Evolutionary conservation across 2,888 invertebrate species (phyloP).

Genomic region (Trissolcus japonicus): DNA sequence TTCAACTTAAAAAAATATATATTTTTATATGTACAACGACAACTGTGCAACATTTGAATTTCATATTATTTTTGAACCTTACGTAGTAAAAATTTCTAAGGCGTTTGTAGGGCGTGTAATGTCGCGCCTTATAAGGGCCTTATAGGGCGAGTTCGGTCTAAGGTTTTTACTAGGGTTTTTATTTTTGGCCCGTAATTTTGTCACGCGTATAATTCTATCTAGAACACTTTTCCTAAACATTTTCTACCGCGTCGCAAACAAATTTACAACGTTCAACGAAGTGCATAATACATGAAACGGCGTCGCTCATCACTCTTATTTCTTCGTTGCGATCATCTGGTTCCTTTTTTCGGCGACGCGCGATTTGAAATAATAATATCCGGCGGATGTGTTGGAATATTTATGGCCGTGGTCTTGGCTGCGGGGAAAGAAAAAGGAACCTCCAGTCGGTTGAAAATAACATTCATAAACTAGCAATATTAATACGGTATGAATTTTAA

Average conservation of each 20-base stretch:
- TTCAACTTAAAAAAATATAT: no score
- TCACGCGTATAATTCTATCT: not conserved
- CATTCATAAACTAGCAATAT: constrained; percentile 3
- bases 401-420: not conserved
- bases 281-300: constrained; percentile 11
- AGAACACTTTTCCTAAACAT: constrained; percentile 7
- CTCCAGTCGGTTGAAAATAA: not conserved
- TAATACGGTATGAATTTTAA: constrained; percentile 21
- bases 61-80: no score
- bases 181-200: no score
- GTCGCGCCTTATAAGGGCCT: no score
- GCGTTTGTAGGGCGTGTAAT: no score
- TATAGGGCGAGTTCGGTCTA: no score
- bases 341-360: constrained; percentile 1
- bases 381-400: constrained; percentile 8
- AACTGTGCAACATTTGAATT: no score
- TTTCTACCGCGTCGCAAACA: not conserved
- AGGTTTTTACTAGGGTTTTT: no score
- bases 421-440: not conserved
- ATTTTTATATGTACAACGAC: no score
- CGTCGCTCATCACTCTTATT: constrained; percentile 19
- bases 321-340: constrained; percentile 24
- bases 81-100: no score
- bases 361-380: constrained; percentile 29
- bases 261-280: constrained; percentile 15